These are phyloP conservation scores for Aurelia sp. DNA, from an alignment of 30 jellyfish, hydroid and myxozoan genomes.

Conservation along the genomic window DNA sequence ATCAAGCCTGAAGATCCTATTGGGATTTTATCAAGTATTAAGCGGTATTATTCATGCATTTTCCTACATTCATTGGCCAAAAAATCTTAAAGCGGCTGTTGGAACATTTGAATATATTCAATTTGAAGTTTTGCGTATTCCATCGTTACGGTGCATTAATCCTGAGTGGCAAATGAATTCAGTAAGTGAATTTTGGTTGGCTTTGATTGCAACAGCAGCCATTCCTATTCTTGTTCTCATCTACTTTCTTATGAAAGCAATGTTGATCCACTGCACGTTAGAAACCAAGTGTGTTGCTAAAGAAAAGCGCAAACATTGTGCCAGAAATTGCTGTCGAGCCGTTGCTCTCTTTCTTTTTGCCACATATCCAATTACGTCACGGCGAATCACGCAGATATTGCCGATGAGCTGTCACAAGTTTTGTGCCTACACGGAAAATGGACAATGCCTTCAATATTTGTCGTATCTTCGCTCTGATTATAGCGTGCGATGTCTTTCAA, in stretches of 20 bases:
- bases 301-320: neutral
- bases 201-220: constrained; percentile 28
- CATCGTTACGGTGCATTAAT: constrained; percentile 52
- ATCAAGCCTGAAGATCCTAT: constrained; percentile 46
- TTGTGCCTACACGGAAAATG: constrained; percentile 14
- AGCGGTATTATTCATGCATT: constrained; percentile 17
- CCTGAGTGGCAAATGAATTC: constrained; percentile 35
- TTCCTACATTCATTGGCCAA: constrained; percentile 54
- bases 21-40: constrained; percentile 59
- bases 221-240: constrained; percentile 26
- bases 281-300: neutral
- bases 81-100: neutral
- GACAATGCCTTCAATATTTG: constrained; percentile 9
- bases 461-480: constrained; percentile 48
- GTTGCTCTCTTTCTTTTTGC: constrained; percentile 50
- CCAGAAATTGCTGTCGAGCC: neutral
- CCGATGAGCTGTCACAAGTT: constrained; percentile 42
- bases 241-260: constrained; percentile 8
- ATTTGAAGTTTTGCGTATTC: constrained; percentile 35
- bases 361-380: constrained; percentile 59
- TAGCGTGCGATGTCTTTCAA: constrained; percentile 22
- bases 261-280: neutral
- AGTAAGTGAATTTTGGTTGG: constrained; percentile 40
- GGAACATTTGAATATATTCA: constrained; percentile 18
- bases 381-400: constrained; percentile 22